A percentile compares a stretch with the other conserved stretches of the same genome.
phyloP scores from a whole-genome alignment of 2,888 invertebrate species.

The Congeria kusceri region DNA sequence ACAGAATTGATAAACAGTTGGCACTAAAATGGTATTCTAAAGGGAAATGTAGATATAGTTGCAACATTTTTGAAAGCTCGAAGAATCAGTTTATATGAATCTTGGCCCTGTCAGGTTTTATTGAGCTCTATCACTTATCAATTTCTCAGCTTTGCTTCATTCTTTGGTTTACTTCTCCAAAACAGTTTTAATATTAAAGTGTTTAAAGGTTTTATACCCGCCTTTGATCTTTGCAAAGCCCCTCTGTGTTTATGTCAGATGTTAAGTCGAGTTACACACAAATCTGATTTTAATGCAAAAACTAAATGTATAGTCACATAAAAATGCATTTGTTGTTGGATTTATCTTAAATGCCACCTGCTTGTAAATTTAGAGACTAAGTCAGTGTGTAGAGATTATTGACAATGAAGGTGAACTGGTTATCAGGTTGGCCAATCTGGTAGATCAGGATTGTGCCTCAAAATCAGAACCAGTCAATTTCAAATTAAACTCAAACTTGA shows the following conservation, averaged over 20 bases:
- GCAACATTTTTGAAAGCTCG: too few species aligned
- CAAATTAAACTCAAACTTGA: neutral
- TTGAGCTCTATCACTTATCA: neutral
- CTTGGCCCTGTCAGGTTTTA: too few species aligned
- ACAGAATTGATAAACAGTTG: too few species aligned
- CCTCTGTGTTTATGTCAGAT: slow-evolving; percentile 38
- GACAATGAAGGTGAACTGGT: slow-evolving; percentile 7
- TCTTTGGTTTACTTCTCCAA: slow-evolving; percentile 6
- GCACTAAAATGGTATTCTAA: too few species aligned
- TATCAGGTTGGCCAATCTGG: neutral
- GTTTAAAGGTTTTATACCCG: neutral
- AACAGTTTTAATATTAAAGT: slow-evolving; percentile 2
- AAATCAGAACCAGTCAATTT: slow-evolving; percentile 3
- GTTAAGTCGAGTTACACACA: slow-evolving; percentile 36
- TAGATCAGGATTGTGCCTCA: neutral
- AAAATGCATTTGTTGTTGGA: slow-evolving; percentile 26
- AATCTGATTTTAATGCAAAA: slow-evolving; percentile 50
- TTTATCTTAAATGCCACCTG: slow-evolving; percentile 3
- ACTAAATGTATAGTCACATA: slow-evolving; percentile 33
- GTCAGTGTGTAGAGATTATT: neutral
- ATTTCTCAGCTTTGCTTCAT: neutral
- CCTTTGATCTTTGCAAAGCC: slow-evolving; percentile 42
- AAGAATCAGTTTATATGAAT: too few species aligned
- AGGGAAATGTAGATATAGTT: too few species aligned
- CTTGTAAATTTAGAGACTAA: neutral